phyloP scores from a whole-genome alignment of 2,113 vertebrate genomes.

The Beaufortia kweichowensis region DNA sequence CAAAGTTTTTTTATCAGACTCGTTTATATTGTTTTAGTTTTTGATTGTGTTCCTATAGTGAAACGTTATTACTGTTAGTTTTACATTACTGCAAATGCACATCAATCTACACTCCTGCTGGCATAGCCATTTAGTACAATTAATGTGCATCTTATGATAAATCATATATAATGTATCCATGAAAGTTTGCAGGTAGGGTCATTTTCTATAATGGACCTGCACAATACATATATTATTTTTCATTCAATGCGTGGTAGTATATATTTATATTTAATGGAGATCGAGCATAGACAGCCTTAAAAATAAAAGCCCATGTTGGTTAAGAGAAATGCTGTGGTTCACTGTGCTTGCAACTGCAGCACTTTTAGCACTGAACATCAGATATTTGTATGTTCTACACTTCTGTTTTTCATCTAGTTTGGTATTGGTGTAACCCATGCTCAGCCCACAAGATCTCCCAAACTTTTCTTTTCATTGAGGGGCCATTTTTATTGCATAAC shows the following conservation, averaged over 20 bases:
- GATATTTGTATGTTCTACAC: conserved; percentile 29
- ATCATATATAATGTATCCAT: too few relatives aligned
- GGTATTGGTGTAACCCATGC: conserved; percentile 21
- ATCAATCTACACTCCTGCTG: too few relatives aligned
- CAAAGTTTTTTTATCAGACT: not conserved
- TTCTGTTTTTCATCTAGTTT: conserved; percentile 24
- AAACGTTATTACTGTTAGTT: too few relatives aligned
- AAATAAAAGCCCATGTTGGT: not conserved
- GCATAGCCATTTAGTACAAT: too few relatives aligned
- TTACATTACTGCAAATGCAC: too few relatives aligned
- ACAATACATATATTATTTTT: not conserved
- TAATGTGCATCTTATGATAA: too few relatives aligned
- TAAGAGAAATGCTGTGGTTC: not conserved
- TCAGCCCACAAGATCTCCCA: conserved; percentile 11
- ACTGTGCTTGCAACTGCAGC: not conserved
- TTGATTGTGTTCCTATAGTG: not conserved
- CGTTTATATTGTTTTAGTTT: not conserved
- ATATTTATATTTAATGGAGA: not conserved
- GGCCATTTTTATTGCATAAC: conserved; percentile 8
- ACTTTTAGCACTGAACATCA: not conserved
- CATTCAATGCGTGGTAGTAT: too few relatives aligned
- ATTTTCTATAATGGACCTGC: not conserved
- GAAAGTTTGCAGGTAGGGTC: too few relatives aligned
- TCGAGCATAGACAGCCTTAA: too few relatives aligned
- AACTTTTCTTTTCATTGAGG: not conserved